Conservation (phyloP, 2,113 vertebrate species). For the Crotalus horridus region DNA sequence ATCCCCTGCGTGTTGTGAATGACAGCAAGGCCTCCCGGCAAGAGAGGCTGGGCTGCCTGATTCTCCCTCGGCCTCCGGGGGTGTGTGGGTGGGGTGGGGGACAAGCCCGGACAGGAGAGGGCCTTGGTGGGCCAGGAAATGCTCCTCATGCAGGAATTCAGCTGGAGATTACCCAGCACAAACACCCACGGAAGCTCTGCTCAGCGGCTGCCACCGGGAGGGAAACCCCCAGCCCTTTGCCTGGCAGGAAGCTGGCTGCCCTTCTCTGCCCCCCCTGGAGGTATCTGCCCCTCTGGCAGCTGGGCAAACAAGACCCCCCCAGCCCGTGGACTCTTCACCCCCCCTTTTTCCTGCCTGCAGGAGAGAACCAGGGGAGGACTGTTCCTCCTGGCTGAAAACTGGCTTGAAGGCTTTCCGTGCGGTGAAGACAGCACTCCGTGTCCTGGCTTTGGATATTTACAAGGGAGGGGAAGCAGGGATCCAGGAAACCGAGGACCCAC, state of each 20-base stretch:
- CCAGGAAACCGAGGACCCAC: no score
- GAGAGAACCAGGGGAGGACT: fast-evolving
- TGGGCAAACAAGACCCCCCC: neutral
- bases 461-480: neutral
- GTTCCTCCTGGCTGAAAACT: no score
- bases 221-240: constrained; percentile 7
- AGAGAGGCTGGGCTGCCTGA: neutral
- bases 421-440: fast-evolving
- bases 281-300: neutral
- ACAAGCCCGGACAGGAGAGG: constrained; percentile 13
- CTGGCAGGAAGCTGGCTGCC: neutral
- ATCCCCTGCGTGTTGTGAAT: neutral
- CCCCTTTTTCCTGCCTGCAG: neutral
- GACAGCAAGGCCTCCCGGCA: constrained; percentile 7
- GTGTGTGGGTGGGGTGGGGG: neutral
- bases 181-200: neutral
- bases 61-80: neutral
- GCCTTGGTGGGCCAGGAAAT: constrained; percentile 8
- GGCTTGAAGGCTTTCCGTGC: neutral
- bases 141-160: constrained; percentile 19
- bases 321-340: neutral
- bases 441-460: neutral
- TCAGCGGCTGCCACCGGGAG: neutral
- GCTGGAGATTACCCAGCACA: constrained; percentile 18
- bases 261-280: neutral